A percentile compares a stretch with the other conserved stretches of the same genome.
phyloP scores from a whole-genome alignment of 1,140 invertebrate genomes.

The Bombus cullumanus region DNA sequence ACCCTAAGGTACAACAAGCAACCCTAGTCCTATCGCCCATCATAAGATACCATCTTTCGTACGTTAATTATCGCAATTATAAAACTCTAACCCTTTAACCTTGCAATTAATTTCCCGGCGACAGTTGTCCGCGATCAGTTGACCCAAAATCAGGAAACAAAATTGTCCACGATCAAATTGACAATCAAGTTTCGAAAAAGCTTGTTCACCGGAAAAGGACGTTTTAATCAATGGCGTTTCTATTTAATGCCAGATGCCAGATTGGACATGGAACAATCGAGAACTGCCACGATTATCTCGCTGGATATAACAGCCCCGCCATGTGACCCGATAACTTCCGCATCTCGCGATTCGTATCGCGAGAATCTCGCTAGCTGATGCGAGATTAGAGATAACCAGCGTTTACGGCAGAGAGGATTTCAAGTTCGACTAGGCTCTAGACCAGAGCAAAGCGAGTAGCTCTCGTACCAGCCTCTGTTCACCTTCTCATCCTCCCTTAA shows the following conservation, averaged over 20 bases:
- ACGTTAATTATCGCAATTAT: too few species aligned
- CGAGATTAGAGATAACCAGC: conserved; percentile 68
- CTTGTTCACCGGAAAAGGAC: background rate
- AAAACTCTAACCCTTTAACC: too few species aligned
- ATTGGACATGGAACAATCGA: background rate
- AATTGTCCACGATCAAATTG: background rate
- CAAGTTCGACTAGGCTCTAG: conserved; percentile 42
- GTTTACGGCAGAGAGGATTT: conserved; percentile 63
- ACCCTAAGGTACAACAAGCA: background rate
- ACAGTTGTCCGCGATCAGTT: too few species aligned
- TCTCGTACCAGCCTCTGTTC: conserved; percentile 59
- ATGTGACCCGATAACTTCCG: conserved; percentile 54
- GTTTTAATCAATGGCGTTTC: conserved; percentile 1
- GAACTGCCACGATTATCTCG: background rate
- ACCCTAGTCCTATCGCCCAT: background rate
- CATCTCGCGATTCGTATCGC: conserved; percentile 42
- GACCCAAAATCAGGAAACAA: too few species aligned
- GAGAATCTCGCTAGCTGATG: conserved; percentile 51
- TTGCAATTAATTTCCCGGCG: too few species aligned
- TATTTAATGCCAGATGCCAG: background rate
- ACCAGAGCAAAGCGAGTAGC: conserved; percentile 52
- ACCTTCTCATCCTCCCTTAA: background rate
- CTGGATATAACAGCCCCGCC: background rate
- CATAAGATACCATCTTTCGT: background rate
- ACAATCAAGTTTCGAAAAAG: background rate